Evolutionary conservation across 2,113 vertebrate species (phyloP), one percentile per base, ranked within the genome.

Genomic region (Crypturellus undulatus): DNA sequence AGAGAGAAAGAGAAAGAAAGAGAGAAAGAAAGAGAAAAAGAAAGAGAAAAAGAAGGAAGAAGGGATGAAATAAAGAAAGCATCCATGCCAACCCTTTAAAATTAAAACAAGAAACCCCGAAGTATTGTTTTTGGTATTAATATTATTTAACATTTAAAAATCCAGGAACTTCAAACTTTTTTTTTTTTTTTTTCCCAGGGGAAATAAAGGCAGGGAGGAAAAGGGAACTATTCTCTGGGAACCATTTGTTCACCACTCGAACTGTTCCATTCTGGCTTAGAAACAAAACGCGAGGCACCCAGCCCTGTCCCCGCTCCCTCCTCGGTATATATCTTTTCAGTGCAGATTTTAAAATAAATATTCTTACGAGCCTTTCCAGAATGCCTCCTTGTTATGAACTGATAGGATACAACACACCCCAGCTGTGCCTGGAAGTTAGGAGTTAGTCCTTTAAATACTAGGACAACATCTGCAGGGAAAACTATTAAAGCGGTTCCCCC

Each of bases 261-360:
- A 63, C 76, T 92, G 68, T 86, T 87, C 67, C 49, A 63, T 91
- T 94, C 92, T 92, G 94, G 91, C 91, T 76, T 73, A 30, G 73
- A 89, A 87, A 91, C 91, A 94, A 72, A 94, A 79, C 43, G 72
- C 30, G 36, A 69, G 89, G 54, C 19, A 10, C 77, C 84, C 73
- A 81, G 4, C 4, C 47, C 87, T 79, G 65, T 63, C 36, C 52
- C 77, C 12, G 54, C 42, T 47, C 43, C 43, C 86, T 40, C 43
- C 43, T 45, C 59, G 28, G 56, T 77, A 79, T 75, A 84, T 43
- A 89, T 91, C 78, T 92, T 95, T 95, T 91, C 86, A 93, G 47
- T 89, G 65, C 63, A 82, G 43, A 89, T 87, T 96, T 96, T 82
- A 65, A 94, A 96, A 85, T 85, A 90, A 89, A 93, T 95, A 96